Evolutionary conservation across 2,888 invertebrate species (phyloP).

Genomic region (Yponomeuta plumbellus): DNA sequence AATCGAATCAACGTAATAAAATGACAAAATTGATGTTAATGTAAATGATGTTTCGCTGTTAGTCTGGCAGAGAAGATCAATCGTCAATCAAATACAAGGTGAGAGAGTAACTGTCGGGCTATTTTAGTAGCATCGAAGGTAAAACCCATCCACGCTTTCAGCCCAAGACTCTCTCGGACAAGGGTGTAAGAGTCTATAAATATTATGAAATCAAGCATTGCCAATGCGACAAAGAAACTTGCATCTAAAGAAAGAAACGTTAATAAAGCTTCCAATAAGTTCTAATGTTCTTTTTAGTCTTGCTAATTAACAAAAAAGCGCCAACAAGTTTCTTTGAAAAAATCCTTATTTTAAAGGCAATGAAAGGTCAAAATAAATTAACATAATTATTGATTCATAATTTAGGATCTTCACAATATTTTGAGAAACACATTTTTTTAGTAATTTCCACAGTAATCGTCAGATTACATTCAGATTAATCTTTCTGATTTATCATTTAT

Average conservation of each 20-base stretch:
- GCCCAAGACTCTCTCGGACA: constrained; percentile 69
- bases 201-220: constrained; percentile 55
- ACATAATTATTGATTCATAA: constrained; percentile 43
- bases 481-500: constrained; percentile 32
- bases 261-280: neutral
- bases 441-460: no score
- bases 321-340: constrained; percentile 25
- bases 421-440: no score
- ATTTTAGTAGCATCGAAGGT: constrained; percentile 75
- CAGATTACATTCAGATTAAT: no score
- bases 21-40: neutral
- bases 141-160: constrained; percentile 73
- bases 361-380: constrained; percentile 55
- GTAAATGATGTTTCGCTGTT: constrained; percentile 38
- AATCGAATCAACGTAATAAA: neutral
- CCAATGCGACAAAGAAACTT: constrained; percentile 37
- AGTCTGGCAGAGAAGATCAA: constrained; percentile 75
- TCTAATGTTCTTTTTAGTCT: neutral
- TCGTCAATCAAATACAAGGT: constrained; percentile 77
- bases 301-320: constrained; percentile 31
- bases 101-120: constrained; percentile 70
- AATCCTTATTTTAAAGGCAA: constrained; percentile 59
- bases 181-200: constrained; percentile 71
- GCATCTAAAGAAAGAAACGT: neutral
- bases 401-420: constrained; percentile 19